Conservation (phyloP, 2,113 vertebrate species). For the Orientallactaga bullata region DNA sequence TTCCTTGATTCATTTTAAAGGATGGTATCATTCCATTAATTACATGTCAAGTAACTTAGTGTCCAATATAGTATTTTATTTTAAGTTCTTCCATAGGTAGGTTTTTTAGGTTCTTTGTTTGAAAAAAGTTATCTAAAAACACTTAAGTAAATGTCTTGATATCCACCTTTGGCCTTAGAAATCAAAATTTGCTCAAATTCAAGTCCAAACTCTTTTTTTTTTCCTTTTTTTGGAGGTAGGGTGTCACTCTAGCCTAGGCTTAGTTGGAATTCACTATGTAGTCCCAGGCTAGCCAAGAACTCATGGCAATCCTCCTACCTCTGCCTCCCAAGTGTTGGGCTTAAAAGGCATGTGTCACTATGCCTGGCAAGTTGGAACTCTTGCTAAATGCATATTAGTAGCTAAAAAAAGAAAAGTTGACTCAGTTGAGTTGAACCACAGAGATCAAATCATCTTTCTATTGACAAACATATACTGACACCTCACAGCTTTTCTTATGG, state of each 20-base stretch:
- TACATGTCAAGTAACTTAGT: background rate
- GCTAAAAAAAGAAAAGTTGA: background rate
- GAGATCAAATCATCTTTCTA: background rate
- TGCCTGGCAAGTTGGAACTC: background rate
- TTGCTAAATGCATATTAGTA: background rate
- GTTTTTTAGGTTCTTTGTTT: background rate
- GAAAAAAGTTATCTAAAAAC: background rate
- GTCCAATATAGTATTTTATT: background rate
- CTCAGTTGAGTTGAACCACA: background rate
- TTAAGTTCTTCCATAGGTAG: background rate
- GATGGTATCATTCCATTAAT: background rate
- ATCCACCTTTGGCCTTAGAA: slow-evolving; percentile 8
- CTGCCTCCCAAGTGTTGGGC: too few species aligned
- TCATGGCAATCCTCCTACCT: too few species aligned
- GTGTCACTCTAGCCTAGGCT: too few species aligned
- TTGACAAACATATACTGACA: background rate
- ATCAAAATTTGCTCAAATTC: slow-evolving; percentile 17
- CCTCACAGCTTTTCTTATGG: background rate
- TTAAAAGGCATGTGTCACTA: too few species aligned
- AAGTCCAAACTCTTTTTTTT: too few species aligned
- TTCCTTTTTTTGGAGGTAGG: too few species aligned
- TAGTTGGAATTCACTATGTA: too few species aligned
- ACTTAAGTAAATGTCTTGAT: slow-evolving; percentile 6
- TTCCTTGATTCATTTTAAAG: slow-evolving; percentile 3
- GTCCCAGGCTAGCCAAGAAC: too few species aligned